Conservation (phyloP, 2,113 vertebrate genomes). For the Sebastes fasciatus region DNA sequence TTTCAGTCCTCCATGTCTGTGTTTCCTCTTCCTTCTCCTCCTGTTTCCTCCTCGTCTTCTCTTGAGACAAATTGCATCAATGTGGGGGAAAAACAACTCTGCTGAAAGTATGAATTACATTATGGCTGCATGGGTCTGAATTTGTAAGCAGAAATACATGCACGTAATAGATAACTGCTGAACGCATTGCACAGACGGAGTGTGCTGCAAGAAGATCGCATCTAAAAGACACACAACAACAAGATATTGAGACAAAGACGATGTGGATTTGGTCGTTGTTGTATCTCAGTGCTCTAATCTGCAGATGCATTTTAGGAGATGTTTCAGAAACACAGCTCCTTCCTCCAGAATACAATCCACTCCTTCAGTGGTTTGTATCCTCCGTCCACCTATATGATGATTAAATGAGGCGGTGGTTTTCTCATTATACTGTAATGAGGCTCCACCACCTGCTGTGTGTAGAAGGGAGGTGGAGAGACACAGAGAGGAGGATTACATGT, state of each 20-base stretch:
- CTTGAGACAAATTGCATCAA: neutral
- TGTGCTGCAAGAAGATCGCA: neutral
- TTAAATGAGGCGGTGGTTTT: conserved; percentile 44
- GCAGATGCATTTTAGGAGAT: neutral
- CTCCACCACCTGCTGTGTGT: conserved; percentile 37
- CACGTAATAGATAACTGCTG: neutral
- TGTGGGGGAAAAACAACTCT: no score
- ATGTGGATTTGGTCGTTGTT: neutral
- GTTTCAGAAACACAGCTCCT: neutral
- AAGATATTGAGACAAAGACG: neutral
- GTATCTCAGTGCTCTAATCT: neutral
- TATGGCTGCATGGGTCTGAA: neutral
- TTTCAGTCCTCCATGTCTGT: neutral
- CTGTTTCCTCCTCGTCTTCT: neutral
- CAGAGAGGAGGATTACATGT: no score
- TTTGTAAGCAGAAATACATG: neutral
- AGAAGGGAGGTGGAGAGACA: no score
- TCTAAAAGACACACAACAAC: neutral
- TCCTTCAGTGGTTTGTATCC: neutral
- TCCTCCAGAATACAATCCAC: neutral
- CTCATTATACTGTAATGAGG: conserved; percentile 52
- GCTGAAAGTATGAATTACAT: neutral
- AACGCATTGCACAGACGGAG: neutral
- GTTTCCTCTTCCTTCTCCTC: no score
- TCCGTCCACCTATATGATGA: conserved; percentile 24